Evolutionary conservation across 2,888 invertebrate genomes (phyloP), one percentile per base, ranked within the genome.

Genomic region (Pegoplata infirma): DNA sequence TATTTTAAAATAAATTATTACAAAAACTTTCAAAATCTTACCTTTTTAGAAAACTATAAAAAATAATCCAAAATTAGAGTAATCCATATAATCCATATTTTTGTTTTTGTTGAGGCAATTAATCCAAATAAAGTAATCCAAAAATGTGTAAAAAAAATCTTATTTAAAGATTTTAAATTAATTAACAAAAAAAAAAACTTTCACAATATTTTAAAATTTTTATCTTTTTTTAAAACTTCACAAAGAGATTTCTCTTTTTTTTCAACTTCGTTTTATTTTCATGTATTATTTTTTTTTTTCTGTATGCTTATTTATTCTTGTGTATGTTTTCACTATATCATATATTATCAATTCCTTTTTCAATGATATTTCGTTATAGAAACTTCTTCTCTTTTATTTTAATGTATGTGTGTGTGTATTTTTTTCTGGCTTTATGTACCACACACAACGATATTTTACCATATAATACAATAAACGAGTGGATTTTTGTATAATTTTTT

Each of bases 261-360:
- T 68, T 49, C 19, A 21, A 32, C 16, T 66, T 64, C 14, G 19
- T 55, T 68, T 64, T 64, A 49, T 56, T 28, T 67, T 71, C 63
- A 44, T 64, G 25, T 46, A 12, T 55, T n/a, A n/a, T n/a, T n/a
- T n/a, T n/a, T n/a, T n/a, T n/a, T 5, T 53, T n/a, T 36, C 46
- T 40, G 16, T 51, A 51, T 69, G 47, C 36, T 56, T 59, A 55
- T 76, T 67, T 72, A 40, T 53, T 67, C 16, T 61, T 64, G 8
- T 56, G 59, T 61, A 73, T 51, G 44, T 77, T 72, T 67, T 61
- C 67, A 47, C 58, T 72, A 19, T 68, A 64, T 3, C 59, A 74
- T 55, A 8, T 76, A 76, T 74, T 72, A 56, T 53, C 72, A 59
- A 59, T 56, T 81, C 55, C 59, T 58, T 47, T 81, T 81, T 81